Conservation (phyloP, 2,888 invertebrate species). For the Tubiluchus corallicola region DNA sequence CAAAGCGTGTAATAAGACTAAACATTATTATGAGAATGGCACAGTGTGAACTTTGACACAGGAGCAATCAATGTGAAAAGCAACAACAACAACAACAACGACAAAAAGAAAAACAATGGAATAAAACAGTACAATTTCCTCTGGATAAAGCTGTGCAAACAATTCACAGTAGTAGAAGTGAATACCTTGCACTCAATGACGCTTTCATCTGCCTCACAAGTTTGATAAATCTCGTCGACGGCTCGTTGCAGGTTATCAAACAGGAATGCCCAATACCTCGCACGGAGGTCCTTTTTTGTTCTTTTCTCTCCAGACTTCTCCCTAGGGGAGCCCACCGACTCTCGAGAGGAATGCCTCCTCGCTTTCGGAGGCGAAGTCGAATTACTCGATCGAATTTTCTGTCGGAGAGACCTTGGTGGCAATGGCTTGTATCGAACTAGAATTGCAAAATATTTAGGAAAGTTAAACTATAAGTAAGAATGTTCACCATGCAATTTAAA, state of each 20-base stretch:
- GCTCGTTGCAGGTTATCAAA: conserved; percentile 84
- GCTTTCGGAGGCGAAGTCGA: too few relatives aligned
- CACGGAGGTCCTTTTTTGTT: conserved; percentile 45
- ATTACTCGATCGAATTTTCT: too few relatives aligned
- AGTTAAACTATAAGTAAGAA: too few relatives aligned
- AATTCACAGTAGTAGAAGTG: not conserved
- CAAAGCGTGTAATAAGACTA: too few relatives aligned
- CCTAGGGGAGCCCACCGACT: too few relatives aligned
- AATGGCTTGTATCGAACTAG: too few relatives aligned
- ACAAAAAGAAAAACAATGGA: conserved; percentile 4
- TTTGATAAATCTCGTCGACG: conserved; percentile 84
- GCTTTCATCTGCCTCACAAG: conserved; percentile 84
- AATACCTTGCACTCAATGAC: conserved; percentile 58
- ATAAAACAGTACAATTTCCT: not conserved
- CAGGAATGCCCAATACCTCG: conserved; percentile 82
- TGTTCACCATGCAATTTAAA: too few relatives aligned
- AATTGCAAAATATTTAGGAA: too few relatives aligned
- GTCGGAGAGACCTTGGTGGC: too few relatives aligned
- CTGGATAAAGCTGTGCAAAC: not conserved
- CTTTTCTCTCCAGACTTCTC: conserved; percentile 14
- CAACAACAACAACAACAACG: conserved; percentile 7
- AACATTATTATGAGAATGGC: too few relatives aligned
- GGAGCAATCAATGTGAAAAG: conserved; percentile 1
- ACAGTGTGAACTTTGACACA: too few relatives aligned
- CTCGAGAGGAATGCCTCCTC: too few relatives aligned